Percentiles rank a stretch among this genome's conserved stretches.
Evolutionary conservation across 2,888 invertebrate genomes (phyloP).

Genomic region (Drosophila incognita): DNA sequence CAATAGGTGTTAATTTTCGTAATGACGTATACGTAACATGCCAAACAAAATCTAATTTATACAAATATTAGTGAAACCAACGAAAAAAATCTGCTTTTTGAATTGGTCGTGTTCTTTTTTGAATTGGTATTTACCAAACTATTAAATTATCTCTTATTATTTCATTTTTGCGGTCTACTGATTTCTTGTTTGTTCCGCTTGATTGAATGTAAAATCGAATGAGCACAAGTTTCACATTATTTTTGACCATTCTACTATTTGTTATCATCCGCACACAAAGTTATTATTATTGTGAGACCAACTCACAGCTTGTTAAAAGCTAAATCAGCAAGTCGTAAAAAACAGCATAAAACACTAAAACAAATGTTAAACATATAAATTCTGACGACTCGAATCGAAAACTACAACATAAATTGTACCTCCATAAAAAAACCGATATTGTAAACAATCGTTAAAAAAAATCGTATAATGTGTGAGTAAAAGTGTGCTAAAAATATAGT

Average conservation of each 20-base stretch:
- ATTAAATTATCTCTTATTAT: background rate
- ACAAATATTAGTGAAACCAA: slow-evolving; percentile 13
- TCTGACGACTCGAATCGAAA: background rate
- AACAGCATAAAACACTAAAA: slow-evolving; percentile 20
- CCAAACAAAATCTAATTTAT: slow-evolving; percentile 24
- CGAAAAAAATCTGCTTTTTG: background rate
- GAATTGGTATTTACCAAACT: slow-evolving; percentile 20
- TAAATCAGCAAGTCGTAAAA: slow-evolving; percentile 22
- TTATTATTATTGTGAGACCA: slow-evolving; percentile 10
- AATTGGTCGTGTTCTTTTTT: background rate
- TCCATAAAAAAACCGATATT: slow-evolving; percentile 6
- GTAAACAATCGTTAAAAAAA: background rate
- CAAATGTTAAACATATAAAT: slow-evolving; percentile 34
- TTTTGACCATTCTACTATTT: slow-evolving; percentile 23
- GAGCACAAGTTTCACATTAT: slow-evolving; percentile 9
- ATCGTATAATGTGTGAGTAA: background rate
- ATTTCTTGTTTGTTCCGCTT: slow-evolving; percentile 13
- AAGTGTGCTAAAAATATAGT: slow-evolving; percentile 2
- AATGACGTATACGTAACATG: slow-evolving; percentile 59
- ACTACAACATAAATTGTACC: slow-evolving; percentile 3
- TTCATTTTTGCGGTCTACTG: slow-evolving; percentile 26
- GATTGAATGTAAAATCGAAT: slow-evolving; percentile 23
- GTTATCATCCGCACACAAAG: slow-evolving; percentile 6
- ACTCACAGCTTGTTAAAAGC: slow-evolving; percentile 21
- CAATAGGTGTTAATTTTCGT: slow-evolving; percentile 60